phyloP scores from a whole-genome alignment of 2,888 invertebrate species.

The Lydus trimaculatus region DNA sequence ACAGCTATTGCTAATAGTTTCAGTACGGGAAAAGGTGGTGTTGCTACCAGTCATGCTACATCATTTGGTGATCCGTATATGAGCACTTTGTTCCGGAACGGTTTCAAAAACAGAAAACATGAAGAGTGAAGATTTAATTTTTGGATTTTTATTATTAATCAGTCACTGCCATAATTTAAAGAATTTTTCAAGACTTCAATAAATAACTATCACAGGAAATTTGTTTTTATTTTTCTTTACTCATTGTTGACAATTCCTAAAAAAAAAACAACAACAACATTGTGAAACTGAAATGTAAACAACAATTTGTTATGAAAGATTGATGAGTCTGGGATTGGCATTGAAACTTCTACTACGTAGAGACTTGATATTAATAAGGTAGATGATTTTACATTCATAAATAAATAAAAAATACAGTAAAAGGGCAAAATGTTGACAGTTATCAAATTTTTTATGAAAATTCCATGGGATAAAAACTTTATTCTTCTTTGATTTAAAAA shows the following conservation, averaged over 20 bases:
- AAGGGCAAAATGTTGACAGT: neutral
- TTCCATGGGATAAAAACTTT: neutral
- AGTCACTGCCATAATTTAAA: constrained; percentile 14
- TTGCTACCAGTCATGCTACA: constrained; percentile 76
- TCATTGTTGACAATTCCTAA: neutral
- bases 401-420: neutral
- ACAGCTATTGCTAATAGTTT: constrained; percentile 78
- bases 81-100: constrained; percentile 59
- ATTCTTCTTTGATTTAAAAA: neutral
- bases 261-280: too few relatives aligned
- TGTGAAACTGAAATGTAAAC: neutral
- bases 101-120: constrained; percentile 35
- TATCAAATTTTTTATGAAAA: neutral
- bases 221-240: neutral
- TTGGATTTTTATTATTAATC: constrained; percentile 1
- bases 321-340: neutral
- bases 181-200: constrained; percentile 3
- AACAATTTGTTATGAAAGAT: neutral
- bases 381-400: neutral
- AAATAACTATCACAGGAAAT: constrained; percentile 7
- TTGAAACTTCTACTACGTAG: neutral
- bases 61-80: constrained; percentile 69
- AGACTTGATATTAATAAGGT: neutral
- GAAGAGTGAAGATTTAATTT: constrained; percentile 38
- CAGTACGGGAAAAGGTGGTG: constrained; percentile 74